Evolutionary conservation across 2,113 vertebrate genomes (phyloP).

Genomic region (Mastomys coucha): DNA sequence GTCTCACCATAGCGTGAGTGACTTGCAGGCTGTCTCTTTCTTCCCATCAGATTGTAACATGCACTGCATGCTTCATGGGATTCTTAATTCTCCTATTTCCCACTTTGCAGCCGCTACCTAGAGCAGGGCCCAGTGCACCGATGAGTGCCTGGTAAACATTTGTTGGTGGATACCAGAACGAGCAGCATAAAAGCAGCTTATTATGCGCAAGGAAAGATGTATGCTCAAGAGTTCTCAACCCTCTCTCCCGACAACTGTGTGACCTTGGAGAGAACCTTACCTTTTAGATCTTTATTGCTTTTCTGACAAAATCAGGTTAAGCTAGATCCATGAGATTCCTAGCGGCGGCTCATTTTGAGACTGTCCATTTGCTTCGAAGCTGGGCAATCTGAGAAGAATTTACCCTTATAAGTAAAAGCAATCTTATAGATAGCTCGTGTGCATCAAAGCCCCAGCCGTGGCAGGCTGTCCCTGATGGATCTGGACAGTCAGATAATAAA

Average conservation of each 20-base stretch:
- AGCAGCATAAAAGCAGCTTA: neutral
- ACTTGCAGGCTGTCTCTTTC: neutral
- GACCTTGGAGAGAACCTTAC: neutral
- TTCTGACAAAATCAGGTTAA: slow-evolving; percentile 55
- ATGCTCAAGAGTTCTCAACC: neutral
- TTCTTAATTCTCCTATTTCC: neutral
- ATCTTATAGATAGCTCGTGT: neutral
- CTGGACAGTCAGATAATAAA: neutral
- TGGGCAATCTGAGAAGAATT: slow-evolving; percentile 31
- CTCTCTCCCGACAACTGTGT: neutral
- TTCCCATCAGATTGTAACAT: neutral
- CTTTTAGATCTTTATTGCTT: slow-evolving; percentile 27
- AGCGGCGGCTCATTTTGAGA: neutral
- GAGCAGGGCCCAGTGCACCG: neutral
- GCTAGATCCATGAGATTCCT: neutral
- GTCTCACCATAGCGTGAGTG: neutral
- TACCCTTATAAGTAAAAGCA: neutral
- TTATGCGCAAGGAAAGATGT: neutral
- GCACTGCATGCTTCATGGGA: too few species aligned
- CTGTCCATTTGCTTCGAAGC: neutral
- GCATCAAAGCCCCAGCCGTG: neutral
- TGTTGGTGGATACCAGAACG: neutral
- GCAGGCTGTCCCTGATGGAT: neutral
- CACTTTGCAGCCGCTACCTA: neutral
- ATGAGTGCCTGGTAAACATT: neutral